Percentiles rank a stretch among this genome's conserved stretches.
Evolutionary conservation across 2,113 vertebrate species (phyloP).

Genomic region (Megaleporinus macrocephalus): DNA sequence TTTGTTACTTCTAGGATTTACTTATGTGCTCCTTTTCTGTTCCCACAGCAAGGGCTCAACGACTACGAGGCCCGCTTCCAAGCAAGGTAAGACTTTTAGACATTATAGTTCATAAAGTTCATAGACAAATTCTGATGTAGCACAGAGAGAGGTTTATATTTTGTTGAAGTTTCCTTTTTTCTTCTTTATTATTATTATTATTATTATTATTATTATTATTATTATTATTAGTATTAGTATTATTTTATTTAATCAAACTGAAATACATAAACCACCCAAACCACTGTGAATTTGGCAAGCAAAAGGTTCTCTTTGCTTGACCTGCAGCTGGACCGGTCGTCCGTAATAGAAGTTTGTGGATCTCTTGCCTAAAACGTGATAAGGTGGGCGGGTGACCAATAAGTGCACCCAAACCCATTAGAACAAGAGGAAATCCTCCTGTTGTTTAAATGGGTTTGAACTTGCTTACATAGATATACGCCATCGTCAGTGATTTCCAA

Average conservation of each 20-base stretch:
- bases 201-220: conserved; percentile 8
- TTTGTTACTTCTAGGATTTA: no score
- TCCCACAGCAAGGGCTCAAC: conserved; percentile 77
- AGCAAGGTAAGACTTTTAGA: conserved; percentile 84
- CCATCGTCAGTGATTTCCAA: neutral
- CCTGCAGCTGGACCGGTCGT: conserved; percentile 49
- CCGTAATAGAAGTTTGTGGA: conserved; percentile 50
- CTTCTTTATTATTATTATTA: neutral
- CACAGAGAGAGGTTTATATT: neutral
- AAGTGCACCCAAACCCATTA: conserved; percentile 57
- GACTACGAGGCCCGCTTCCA: conserved; percentile 87
- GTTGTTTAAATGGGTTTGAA: conserved; percentile 58
- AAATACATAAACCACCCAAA: neutral
- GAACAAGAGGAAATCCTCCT: conserved; percentile 39
- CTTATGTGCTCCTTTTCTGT: conserved; percentile 24
- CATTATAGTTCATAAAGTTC: neutral
- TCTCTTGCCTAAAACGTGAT: conserved; percentile 33
- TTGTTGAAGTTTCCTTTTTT: conserved; percentile 6
- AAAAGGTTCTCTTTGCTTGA: conserved; percentile 54
- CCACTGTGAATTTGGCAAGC: conserved; percentile 34
- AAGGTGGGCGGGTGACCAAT: conserved; percentile 56
- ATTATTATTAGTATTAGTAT: conserved; percentile 5
- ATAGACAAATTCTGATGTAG: neutral
- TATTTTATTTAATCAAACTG: conserved; percentile 31
- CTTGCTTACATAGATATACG: conserved; percentile 22